Evolutionary conservation across 2,888 invertebrate genomes (phyloP), one percentile per base, ranked within the genome.

Genomic region (Thalpophila matura): DNA sequence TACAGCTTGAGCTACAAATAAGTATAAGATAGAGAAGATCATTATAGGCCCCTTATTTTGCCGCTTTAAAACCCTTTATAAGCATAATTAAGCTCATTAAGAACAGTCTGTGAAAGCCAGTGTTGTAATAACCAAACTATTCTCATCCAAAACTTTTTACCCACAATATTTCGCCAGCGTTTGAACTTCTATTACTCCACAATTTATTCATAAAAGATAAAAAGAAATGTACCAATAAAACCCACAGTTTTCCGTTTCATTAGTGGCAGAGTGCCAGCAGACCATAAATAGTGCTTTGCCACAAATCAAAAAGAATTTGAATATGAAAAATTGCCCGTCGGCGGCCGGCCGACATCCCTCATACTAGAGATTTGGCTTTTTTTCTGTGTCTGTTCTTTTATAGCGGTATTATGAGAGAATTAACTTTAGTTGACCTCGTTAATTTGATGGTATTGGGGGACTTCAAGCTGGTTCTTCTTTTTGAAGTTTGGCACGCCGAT

Each of bases 241-340:
- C 16, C 49, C 46, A 9, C 20, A 53, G 56, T 60, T 73, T 59
- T 46, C 42, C 56, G 45, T 60, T 61, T 73, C 68, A 59, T 73
- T 61, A 66, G 45, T 74, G 74, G 74, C 75, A 62, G 26, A 37
- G 24, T 51, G 75, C 77, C 79, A 75, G 35, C 53, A 7, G 27
- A 14, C 45, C 55, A 43, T 65, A 75, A 58, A 57, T 76, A 71
- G 31, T 58, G 53, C 35, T 61, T 43, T 20, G 29, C 61, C 77
- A 79, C 71, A 79, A 76, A 76, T 76, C 79, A 76, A 66, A 70
- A 24, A 57, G 46, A 57, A 60, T 75, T 75, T 79, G 72, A 66
- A 76, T 79, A 38, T 76, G 62, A 71, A 66, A 66, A 57, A 79
- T 70, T 37, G 35, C 37, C 55, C 37, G 65, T 54, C 56, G 46